Conservation (phyloP, 2,113 vertebrate species). For the Cyprinodon tularosa region DNA sequence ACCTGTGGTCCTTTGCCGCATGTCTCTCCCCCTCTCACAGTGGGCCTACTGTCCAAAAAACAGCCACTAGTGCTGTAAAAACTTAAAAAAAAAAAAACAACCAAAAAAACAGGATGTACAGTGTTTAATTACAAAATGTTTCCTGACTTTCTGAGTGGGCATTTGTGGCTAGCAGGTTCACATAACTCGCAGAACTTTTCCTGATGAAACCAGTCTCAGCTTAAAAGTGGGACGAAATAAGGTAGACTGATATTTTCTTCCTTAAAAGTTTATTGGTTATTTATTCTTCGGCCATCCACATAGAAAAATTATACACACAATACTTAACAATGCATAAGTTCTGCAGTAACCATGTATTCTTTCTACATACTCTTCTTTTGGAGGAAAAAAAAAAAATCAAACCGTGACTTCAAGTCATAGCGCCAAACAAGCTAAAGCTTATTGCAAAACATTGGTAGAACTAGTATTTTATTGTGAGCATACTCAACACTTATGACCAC, state of each 20-base stretch:
- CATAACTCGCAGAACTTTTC: not conserved
- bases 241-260: slow-evolving; percentile 1
- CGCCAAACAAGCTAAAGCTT: slow-evolving; percentile 36
- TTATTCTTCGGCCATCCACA: slow-evolving; percentile 40
- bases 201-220: not conserved
- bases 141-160: slow-evolving; percentile 15
- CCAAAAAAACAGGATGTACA: no score
- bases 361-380: slow-evolving; percentile 15
- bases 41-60: no score
- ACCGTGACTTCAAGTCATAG: slow-evolving; percentile 22
- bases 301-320: slow-evolving; percentile 65
- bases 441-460: slow-evolving; percentile 32
- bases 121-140: not conserved
- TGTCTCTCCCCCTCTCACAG: no score
- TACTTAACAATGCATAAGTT: slow-evolving; percentile 52
- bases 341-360: slow-evolving; percentile 36
- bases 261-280: slow-evolving; percentile 70
- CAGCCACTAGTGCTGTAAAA: no score
- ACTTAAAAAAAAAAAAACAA: no score
- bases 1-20: no score
- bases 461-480: slow-evolving; percentile 32
- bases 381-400: slow-evolving; percentile 25
- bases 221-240: not conserved
- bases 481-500: slow-evolving; percentile 33
- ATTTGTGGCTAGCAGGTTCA: not conserved